These are phyloP conservation scores for Lepidocolaptes lacrymiger DNA, from an alignment of 2,797 vertebrate species.

Conservation along the genomic window DNA sequence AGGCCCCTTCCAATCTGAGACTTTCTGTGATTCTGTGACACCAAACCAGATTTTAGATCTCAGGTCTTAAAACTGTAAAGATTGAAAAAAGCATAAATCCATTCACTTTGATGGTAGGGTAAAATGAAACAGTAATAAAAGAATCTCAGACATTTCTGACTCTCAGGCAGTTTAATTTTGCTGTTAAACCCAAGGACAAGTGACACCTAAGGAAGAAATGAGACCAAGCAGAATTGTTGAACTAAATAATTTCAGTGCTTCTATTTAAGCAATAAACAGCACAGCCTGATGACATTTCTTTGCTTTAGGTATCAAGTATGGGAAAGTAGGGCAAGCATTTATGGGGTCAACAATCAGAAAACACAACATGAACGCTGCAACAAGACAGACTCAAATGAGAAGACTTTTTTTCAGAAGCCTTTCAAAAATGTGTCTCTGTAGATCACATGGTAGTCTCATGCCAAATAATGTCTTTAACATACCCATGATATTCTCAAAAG, in stretches of 20 bases:
- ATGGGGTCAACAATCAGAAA: background rate
- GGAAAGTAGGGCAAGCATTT: background rate
- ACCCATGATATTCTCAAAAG: background rate
- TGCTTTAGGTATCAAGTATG: background rate
- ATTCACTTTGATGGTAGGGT: background rate
- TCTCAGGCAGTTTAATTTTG: background rate
- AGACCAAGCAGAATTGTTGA: background rate
- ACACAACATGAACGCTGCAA: background rate
- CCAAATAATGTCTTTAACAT: background rate
- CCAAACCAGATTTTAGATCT: background rate
- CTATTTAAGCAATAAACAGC: background rate
- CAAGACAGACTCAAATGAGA: background rate
- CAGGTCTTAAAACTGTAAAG: background rate
- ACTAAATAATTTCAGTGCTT: background rate
- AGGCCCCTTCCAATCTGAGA: background rate
- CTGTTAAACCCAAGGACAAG: background rate
- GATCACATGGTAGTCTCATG: background rate
- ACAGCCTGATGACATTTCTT: background rate
- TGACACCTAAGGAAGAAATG: background rate
- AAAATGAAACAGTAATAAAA: background rate
- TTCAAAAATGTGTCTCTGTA: background rate
- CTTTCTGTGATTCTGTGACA: background rate
- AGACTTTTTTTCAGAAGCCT: background rate
- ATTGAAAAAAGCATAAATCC: background rate
- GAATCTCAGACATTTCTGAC: background rate